phyloP scores from a whole-genome alignment of 2,888 invertebrate genomes.

The Eucriotettix oculatus region DNA sequence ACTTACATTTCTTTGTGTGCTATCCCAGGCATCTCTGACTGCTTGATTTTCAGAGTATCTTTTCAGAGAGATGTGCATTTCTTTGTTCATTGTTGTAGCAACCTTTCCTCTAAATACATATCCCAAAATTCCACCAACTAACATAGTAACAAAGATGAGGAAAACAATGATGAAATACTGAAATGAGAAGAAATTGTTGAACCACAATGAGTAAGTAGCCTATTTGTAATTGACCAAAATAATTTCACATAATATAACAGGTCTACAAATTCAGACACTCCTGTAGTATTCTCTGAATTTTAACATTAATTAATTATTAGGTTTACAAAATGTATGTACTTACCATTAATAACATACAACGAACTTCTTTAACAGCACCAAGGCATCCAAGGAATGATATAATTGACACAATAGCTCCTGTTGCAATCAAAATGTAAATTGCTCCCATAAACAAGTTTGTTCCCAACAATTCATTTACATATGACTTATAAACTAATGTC shows the following conservation, averaged over 20 bases:
- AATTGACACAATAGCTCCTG: slow-evolving; percentile 63
- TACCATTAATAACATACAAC: slow-evolving; percentile 84
- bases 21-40: slow-evolving; percentile 72
- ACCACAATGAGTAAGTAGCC: too few species aligned
- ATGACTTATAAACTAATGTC: slow-evolving; percentile 70
- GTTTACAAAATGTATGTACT: too few species aligned
- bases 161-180: slow-evolving; percentile 82
- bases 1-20: slow-evolving; percentile 53
- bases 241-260: neutral
- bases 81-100: slow-evolving; percentile 51
- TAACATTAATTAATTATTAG: too few species aligned
- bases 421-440: slow-evolving; percentile 65
- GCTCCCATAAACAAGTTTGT: slow-evolving; percentile 78
- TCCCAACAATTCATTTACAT: slow-evolving; percentile 68
- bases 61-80: slow-evolving; percentile 60
- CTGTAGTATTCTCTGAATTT: too few species aligned
- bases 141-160: slow-evolving; percentile 75
- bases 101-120: slow-evolving; percentile 83
- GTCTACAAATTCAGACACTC: too few species aligned
- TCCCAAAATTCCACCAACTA: slow-evolving; percentile 78
- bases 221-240: neutral
- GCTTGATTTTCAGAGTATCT: slow-evolving; percentile 52
- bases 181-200: slow-evolving; percentile 20
- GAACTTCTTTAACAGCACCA: slow-evolving; percentile 86
- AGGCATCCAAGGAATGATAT: slow-evolving; percentile 83